A percentile compares a stretch with the other conserved stretches of the same genome.
These are phyloP conservation scores for Molanna angustata DNA, from an alignment of 2,888 invertebrate genomes.

Conservation along the genomic window DNA sequence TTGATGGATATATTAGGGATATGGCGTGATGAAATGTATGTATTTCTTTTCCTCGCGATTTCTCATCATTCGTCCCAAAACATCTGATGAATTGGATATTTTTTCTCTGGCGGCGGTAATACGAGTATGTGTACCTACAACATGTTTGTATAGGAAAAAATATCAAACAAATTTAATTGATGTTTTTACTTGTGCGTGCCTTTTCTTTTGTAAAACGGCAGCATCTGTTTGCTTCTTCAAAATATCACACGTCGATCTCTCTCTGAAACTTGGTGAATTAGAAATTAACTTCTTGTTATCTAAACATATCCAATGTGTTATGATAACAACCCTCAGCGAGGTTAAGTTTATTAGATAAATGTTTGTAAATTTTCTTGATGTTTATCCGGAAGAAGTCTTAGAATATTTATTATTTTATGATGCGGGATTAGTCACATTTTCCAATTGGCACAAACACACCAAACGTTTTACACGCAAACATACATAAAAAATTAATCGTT, in stretches of 20 bases:
- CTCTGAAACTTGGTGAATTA: conserved; percentile 8
- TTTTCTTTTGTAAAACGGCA: neutral
- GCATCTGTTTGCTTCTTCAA: neutral
- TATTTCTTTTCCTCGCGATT: too few relatives aligned
- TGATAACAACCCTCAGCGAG: conserved; percentile 19
- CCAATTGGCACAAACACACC: too few relatives aligned
- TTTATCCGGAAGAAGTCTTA: conserved; percentile 4
- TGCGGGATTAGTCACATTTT: too few relatives aligned
- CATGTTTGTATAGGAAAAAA: neutral
- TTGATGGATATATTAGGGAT: too few relatives aligned
- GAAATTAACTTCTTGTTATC: conserved; percentile 24
- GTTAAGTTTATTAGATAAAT: conserved; percentile 15
- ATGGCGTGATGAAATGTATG: too few relatives aligned
- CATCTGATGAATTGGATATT: too few relatives aligned
- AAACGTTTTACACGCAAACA: too few relatives aligned
- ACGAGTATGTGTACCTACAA: too few relatives aligned
- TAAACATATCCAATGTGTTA: conserved; percentile 24
- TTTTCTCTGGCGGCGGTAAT: too few relatives aligned
- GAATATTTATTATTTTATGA: conserved; percentile 13
- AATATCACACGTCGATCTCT: neutral
- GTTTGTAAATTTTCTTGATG: conserved; percentile 18
- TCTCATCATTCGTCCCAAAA: too few relatives aligned
- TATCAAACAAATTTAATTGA: neutral
- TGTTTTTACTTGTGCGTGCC: neutral
- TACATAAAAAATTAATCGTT: too few relatives aligned